A percentile compares a stretch with the other conserved stretches of the same genome.
Evolutionary conservation across 1,140 invertebrate species (phyloP).

Genomic region (Zophobas morio): DNA sequence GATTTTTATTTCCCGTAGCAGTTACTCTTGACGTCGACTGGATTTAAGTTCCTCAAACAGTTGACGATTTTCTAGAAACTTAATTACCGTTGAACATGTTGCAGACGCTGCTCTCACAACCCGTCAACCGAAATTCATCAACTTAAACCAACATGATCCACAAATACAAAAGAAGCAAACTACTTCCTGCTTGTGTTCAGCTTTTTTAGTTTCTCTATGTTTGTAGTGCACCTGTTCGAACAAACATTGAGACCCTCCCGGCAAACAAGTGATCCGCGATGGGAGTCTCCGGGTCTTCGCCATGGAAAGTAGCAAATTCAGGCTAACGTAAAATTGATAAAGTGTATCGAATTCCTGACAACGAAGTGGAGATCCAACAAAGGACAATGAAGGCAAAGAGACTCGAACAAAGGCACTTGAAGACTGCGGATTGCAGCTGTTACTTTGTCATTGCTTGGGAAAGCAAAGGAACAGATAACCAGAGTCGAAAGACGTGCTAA

Average conservation of each 20-base stretch:
- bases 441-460: not conserved
- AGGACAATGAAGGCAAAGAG: conserved; percentile 9
- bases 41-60: too few species aligned
- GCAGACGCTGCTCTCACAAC: too few species aligned
- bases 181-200: too few species aligned
- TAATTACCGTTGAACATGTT: too few species aligned
- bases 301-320: conserved; percentile 16
- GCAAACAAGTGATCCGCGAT: conserved; percentile 1
- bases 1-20: too few species aligned
- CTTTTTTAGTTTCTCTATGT: too few species aligned
- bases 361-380: conserved; percentile 9
- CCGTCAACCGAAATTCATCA: too few species aligned
- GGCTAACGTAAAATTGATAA: conserved; percentile 39
- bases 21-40: too few species aligned
- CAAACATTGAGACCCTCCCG: conserved; percentile 3
- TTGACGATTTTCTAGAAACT: too few species aligned
- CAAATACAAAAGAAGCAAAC: too few species aligned
- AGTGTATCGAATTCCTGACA: conserved; percentile 37
- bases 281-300: not conserved
- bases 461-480: not conserved
- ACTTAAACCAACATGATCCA: too few species aligned
- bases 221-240: not conserved
- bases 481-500: not conserved
- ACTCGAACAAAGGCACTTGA: conserved; percentile 8
- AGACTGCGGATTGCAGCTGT: not conserved